Evolutionary conservation across 1,140 invertebrate genomes (phyloP).

Genomic region (Eciton burchellii): DNA sequence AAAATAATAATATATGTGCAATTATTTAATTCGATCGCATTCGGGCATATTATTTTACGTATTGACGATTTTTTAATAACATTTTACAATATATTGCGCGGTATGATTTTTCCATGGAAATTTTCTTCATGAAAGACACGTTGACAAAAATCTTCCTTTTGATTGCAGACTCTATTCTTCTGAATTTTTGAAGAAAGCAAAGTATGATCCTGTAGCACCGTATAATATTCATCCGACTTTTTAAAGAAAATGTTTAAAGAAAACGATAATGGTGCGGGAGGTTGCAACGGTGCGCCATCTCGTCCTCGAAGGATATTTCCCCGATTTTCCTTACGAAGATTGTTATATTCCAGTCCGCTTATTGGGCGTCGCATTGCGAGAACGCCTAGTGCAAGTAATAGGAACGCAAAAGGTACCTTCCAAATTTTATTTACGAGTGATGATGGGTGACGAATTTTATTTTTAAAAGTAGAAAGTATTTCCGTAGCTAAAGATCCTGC

Average conservation of each 20-base stretch:
- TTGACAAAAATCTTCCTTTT: not conserved
- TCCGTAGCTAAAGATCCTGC: conserved; percentile 79
- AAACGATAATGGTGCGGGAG: conserved; percentile 77
- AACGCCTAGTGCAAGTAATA: conserved; percentile 74
- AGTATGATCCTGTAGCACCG: conserved; percentile 55
- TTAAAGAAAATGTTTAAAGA: conserved; percentile 83
- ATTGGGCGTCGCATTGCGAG: conserved; percentile 84
- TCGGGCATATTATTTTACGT: no score
- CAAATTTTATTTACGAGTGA: not conserved
- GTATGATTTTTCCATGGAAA: not conserved
- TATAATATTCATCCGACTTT: conserved; percentile 19
- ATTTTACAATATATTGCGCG: no score
- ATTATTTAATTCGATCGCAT: no score
- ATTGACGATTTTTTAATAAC: no score
- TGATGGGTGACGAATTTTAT: not conserved
- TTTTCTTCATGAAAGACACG: not conserved
- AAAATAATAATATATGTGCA: no score
- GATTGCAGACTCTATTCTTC: conserved; percentile 30
- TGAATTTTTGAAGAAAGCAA: not conserved
- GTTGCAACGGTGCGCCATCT: conserved; percentile 77
- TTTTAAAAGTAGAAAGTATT: conserved; percentile 38
- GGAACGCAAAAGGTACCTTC: conserved; percentile 76
- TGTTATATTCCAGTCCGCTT: conserved; percentile 85
- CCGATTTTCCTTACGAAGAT: conserved; percentile 85
- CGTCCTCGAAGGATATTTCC: conserved; percentile 82